Percentiles rank a stretch among this genome's conserved stretches.
Evolutionary conservation across 2,797 vertebrate species (phyloP).

Genomic region (Macropus fuliginosus): DNA sequence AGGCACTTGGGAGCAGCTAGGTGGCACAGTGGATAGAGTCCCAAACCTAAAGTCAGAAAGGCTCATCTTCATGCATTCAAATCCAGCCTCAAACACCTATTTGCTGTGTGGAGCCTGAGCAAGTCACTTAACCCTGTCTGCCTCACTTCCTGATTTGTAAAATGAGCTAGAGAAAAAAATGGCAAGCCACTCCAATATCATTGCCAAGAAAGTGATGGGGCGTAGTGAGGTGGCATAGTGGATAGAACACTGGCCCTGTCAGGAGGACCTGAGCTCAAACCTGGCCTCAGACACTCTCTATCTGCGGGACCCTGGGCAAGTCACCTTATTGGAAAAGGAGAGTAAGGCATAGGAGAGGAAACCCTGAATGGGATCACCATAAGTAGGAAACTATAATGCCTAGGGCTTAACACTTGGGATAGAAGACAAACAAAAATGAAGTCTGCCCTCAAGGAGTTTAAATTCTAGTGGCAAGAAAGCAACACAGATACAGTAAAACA

Average conservation of each 20-base stretch:
- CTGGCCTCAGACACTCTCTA: neutral
- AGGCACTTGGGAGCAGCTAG: neutral
- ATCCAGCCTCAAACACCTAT: neutral
- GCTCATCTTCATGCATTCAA: neutral
- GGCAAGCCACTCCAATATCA: neutral
- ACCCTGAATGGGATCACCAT: neutral
- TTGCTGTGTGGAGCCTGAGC: neutral
- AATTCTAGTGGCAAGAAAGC: neutral
- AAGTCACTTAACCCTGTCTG: neutral
- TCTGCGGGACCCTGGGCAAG: neutral
- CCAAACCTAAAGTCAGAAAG: neutral
- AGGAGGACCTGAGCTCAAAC: neutral
- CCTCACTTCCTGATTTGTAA: no score
- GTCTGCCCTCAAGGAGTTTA: neutral
- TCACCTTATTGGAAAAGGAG: neutral
- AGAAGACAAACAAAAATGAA: neutral
- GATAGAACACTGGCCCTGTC: no score
- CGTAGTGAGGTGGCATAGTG: no score
- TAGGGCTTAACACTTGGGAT: neutral
- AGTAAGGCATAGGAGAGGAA: neutral
- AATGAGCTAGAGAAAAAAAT: no score
- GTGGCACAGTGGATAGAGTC: neutral
- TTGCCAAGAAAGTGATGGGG: neutral
- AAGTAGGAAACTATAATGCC: neutral
- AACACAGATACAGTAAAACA: neutral